These are phyloP conservation scores for Montipora capitata DNA, from an alignment of 92 coral and sea anemone species.

Conservation along the genomic window DNA sequence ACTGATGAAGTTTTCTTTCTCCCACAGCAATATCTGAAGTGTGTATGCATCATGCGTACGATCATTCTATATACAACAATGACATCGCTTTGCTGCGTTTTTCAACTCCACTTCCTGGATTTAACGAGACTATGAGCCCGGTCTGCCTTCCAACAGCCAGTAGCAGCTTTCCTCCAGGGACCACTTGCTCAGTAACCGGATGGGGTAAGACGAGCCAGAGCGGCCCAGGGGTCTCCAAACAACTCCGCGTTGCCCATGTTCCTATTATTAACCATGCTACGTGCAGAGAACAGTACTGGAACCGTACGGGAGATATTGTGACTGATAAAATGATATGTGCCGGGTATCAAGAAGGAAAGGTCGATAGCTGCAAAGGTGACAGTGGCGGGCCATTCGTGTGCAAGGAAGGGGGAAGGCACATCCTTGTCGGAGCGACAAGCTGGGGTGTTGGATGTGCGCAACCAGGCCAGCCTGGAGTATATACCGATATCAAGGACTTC, in stretches of 20 bases:
- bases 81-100: constrained; percentile 84
- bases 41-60: constrained; percentile 83
- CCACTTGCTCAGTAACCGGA: constrained; percentile 77
- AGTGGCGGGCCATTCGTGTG: constrained; percentile 95
- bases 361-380: constrained; percentile 91
- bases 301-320: constrained; percentile 48
- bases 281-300: constrained; percentile 74
- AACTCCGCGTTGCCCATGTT: constrained; percentile 79
- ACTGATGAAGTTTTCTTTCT: not conserved
- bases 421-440: constrained; percentile 81
- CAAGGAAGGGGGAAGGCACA: constrained; percentile 61
- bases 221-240: constrained; percentile 49
- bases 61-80: constrained; percentile 65
- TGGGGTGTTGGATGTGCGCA: constrained; percentile 93
- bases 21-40: constrained; percentile 79
- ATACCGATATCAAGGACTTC: constrained; percentile 76
- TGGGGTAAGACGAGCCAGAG: constrained; percentile 72
- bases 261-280: constrained; percentile 60
- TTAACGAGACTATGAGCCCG: constrained; percentile 78
- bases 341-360: constrained; percentile 79
- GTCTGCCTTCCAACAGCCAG: constrained; percentile 72
- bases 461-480: constrained; percentile 82
- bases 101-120: constrained; percentile 60
- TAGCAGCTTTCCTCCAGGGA: constrained; percentile 54
- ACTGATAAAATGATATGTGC: constrained; percentile 88